phyloP scores from a whole-genome alignment of 2,113 vertebrate species.

The Notothenia coriiceps region DNA sequence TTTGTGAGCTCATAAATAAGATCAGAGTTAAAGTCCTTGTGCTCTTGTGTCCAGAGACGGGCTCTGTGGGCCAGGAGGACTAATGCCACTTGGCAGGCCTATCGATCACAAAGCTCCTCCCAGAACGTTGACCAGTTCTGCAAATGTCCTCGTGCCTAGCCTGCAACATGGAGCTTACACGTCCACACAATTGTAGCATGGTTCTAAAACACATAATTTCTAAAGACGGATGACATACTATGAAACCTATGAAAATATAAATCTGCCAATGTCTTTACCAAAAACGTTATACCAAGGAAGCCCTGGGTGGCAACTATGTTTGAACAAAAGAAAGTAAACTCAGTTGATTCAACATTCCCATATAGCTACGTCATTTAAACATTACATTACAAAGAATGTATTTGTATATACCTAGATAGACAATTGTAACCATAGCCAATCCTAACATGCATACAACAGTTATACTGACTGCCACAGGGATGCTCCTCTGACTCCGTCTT shows the following conservation, averaged over 20 bases:
- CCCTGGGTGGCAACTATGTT: not conserved
- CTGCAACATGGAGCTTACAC: conserved; percentile 12
- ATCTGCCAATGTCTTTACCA: not conserved
- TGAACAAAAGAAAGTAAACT: not conserved
- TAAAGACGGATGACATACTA: not conserved
- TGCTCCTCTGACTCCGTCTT: conserved; percentile 5
- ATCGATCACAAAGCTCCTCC: conserved; percentile 74
- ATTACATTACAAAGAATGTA: not conserved
- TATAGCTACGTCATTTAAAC: not conserved
- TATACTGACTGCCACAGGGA: not conserved
- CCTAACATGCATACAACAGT: conserved; percentile 12
- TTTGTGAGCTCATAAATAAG: conserved; percentile 85
- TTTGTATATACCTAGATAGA: not conserved
- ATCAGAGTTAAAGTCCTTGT: conserved; percentile 83
- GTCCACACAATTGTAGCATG: conserved; percentile 4
- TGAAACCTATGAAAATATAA: not conserved
- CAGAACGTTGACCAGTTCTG: conserved; percentile 39
- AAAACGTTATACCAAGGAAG: not conserved
- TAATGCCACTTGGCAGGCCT: conserved; percentile 79
- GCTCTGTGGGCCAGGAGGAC: conserved; percentile 66
- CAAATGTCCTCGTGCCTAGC: conserved; percentile 29
- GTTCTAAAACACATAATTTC: not conserved
- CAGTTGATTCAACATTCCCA: not conserved
- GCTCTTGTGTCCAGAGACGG: conserved; percentile 77
- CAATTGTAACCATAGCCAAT: not conserved